Evolutionary conservation across 2,113 vertebrate genomes (phyloP), one percentile per base, ranked within the genome.

Genomic region (Hippocampus guttulatus): DNA sequence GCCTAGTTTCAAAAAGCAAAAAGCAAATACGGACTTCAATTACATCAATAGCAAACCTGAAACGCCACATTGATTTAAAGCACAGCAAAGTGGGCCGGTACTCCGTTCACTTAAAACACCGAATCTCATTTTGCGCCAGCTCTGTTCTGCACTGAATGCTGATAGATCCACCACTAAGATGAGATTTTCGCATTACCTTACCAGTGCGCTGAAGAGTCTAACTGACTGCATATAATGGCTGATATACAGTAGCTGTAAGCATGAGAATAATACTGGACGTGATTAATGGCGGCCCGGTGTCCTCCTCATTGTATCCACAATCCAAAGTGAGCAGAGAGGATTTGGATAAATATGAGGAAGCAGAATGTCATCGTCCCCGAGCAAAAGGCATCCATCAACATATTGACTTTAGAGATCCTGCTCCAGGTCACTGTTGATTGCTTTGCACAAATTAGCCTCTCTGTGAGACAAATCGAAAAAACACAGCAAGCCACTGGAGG

Each of bases 111-210:
- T 38, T 38, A 38, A 38, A 38, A 38, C 33, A 38, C 5, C 5
- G 33, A 70, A 77, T 85, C 52, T 72, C 2, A 67, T 75, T 74
- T 60, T n/a, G 25, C 70, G 74, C 27, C 54, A 69, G 60, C 67
- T 81, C 54, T 61, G 66, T 23, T 75, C 72, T 4, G 11, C 71
- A 66, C 70, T 47, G 75, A 87, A 88, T 60, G 47, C 73, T 58
- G 82, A 86, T 72, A 75, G 87, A 85, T 86, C 73, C 43, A 33
- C 60, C 27, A 69, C 64, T 75, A 68, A 74, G 70, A 80, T 84
- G 71, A 54, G 68, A 75, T 85, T 84, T 84, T 79, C 75, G 84
- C 65, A 88, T 87, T 84, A 82, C 70, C 67, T 75, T 70, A 64
- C 47, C 72, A 16, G 75, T 23, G 77, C 69, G 66, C 70, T 49